Base-by-base conservation (phyloP, 2,113 vertebrate species). In the Halcyon senegalensis region DNA sequence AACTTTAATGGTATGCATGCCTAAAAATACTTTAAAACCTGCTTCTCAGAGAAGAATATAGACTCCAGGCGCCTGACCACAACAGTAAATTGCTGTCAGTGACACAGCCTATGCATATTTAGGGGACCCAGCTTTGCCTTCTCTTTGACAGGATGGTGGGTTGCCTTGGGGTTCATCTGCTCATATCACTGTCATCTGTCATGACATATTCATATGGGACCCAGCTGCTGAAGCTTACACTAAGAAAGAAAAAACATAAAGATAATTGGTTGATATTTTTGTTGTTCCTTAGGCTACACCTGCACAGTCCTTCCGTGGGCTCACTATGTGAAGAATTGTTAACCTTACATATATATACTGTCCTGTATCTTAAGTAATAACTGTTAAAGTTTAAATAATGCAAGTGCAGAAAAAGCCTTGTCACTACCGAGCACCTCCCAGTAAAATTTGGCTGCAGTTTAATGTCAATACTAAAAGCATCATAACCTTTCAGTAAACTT, bases 111-210 rank as follows among this genome's bases (percentile, higher is more conserved):
- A 48, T 89, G 90, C 93, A 83, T 95, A 90, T 96, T 96, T 96
- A 95, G 96, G 92, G 92, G 60, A 90, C 69, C 48, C n/a, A 78
- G 73, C 56, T 72, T 91, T 97, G 76, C 85, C 64, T 72, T 95
- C 43, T 94, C 73, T 60, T 90, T 95, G 88, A 86, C 92, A 95
- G 80, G 74, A 87, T 30, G 51, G 92, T 11, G 4, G 63, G 66
- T 87, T 89, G 95, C 94, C 89, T 82, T 95, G 77, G 66, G 96
- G 87, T 94, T 94, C 95, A 94, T 96, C 96, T 95, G 90, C 84
- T 96, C 81, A 15, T 79, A 60, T 92, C 84, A 82, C 91, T 96
- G 91, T 96, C 96, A 94, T 96, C 96, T 96, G 84, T 94, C 94
- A 96, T 96, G 95, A 95, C 95, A 91, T 76, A 92, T 73, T 95